A percentile compares a stretch with the other conserved stretches of the same genome.
phyloP scores from a whole-genome alignment of 2,113 vertebrate species.

The Macrotus californicus region DNA sequence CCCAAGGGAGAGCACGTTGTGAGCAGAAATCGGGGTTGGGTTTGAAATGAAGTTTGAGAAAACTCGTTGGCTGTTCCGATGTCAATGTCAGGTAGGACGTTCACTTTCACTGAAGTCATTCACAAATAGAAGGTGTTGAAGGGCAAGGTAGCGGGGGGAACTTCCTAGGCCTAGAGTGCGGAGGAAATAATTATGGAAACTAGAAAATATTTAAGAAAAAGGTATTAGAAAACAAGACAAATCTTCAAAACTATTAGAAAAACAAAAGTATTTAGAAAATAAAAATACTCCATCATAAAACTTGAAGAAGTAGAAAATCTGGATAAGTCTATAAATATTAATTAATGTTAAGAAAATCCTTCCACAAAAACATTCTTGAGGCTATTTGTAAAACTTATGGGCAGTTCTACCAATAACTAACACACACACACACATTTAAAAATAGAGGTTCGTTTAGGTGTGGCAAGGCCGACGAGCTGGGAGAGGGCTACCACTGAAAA shows the following conservation, averaged over 20 bases:
- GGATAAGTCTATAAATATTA: not conserved
- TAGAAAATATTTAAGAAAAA: not conserved
- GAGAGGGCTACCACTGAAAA: not conserved
- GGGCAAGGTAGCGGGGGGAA: not conserved
- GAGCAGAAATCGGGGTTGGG: not conserved
- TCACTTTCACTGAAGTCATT: not conserved
- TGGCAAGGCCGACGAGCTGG: not conserved
- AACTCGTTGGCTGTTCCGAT: too few species aligned
- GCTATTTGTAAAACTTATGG: not conserved
- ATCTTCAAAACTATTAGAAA: not conserved
- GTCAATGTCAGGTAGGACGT: not conserved
- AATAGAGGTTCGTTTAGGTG: not conserved
- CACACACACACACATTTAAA: not conserved
- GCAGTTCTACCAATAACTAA: not conserved
- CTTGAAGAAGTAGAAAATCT: not conserved
- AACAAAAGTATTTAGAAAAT: not conserved
- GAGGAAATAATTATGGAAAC: not conserved
- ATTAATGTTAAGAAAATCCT: not conserved
- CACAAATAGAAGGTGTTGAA: not conserved
- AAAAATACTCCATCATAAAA: not conserved
- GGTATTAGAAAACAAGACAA: not conserved
- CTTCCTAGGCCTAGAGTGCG: not conserved
- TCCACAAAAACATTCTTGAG: not conserved
- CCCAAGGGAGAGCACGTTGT: fast-evolving
- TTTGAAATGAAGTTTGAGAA: not conserved